A percentile compares a stretch with the other conserved stretches of the same genome.
Conservation (phyloP, 2,113 vertebrate species). For the Pluvialis apricaria region DNA sequence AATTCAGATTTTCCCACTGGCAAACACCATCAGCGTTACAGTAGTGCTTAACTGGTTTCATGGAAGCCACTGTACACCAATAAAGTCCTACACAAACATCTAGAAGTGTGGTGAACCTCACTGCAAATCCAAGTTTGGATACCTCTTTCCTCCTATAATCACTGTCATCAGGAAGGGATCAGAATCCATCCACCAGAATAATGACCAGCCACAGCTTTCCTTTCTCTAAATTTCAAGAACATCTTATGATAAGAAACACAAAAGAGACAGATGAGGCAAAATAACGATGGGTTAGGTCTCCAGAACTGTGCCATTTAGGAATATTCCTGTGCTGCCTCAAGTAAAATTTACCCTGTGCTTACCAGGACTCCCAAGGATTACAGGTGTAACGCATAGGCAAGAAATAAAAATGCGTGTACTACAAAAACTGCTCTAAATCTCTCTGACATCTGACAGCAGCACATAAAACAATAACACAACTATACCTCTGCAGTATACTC, state of each 20-base stretch:
- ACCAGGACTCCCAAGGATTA: background rate
- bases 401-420: background rate
- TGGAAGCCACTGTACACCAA: background rate
- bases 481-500: background rate
- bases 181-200: background rate
- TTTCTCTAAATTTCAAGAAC: background rate
- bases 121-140: background rate
- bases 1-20: background rate
- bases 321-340: background rate
- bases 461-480: background rate
- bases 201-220: background rate
- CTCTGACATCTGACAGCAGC: background rate
- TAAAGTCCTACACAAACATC: background rate
- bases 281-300: background rate
- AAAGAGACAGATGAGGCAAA: background rate
- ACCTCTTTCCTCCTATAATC: background rate
- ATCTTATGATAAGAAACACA: background rate
- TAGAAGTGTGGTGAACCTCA: background rate
- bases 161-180: background rate
- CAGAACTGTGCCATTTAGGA: background rate
- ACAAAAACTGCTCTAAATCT: background rate
- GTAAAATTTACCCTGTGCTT: background rate
- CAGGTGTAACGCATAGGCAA: background rate
- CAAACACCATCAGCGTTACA: background rate
- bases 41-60: background rate